A percentile compares a stretch with the other conserved stretches of the same genome.
Conservation (phyloP, 1,140 invertebrate genomes). For the Trichonephila clavipes region DNA sequence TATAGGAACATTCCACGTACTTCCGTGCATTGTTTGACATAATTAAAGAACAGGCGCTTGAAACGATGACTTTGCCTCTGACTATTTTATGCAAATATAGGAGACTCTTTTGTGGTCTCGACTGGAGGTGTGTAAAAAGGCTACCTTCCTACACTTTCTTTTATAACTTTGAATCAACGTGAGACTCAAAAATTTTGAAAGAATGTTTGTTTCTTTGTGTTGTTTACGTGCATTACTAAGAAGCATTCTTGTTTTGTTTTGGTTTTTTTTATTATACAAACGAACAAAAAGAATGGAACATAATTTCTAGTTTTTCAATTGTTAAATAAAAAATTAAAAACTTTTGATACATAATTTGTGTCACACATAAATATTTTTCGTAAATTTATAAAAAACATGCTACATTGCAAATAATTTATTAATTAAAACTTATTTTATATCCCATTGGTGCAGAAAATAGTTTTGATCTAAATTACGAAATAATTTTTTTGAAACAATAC, state of each 20-base stretch:
- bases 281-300: not conserved
- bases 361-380: no score
- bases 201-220: not conserved
- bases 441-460: no score
- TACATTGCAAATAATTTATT: no score
- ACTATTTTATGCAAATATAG: slow-evolving; percentile 56
- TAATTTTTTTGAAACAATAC: no score
- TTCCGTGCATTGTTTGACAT: slow-evolving; percentile 59
- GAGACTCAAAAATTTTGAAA: not conserved
- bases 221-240: not conserved
- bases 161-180: not conserved
- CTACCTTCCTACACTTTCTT: not conserved
- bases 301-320: not conserved
- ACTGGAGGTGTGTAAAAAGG: slow-evolving; percentile 1
- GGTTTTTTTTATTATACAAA: not conserved
- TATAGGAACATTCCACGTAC: slow-evolving; percentile 50
- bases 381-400: no score
- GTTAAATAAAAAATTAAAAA: not conserved
- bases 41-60: slow-evolving; percentile 54
- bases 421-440: no score
- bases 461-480: no score
- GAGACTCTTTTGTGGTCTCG: not conserved
- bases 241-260: not conserved
- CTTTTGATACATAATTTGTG: not conserved
- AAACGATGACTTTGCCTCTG: slow-evolving; percentile 39